Evolutionary conservation across 2,888 invertebrate species (phyloP), one percentile per base, ranked within the genome.

Genomic region (Pollenia angustigena): DNA sequence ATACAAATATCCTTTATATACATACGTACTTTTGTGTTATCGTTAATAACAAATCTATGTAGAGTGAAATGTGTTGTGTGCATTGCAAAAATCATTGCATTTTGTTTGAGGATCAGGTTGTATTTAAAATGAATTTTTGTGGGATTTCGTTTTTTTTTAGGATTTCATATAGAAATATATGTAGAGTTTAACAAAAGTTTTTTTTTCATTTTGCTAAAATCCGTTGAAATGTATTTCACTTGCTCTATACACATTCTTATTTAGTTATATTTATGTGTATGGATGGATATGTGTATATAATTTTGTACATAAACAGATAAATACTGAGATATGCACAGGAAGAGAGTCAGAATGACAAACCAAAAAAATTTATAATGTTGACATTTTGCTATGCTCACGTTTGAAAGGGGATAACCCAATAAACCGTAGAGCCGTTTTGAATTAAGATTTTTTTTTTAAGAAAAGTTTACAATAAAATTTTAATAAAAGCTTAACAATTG

Each of bases 11-110:
- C 16, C 46, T 48, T 11, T 72, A 42, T 52, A 42, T 69, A 56
- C 71, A 69, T 62, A 32, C 11, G 8, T 69, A 52, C 74, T 32
- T 64, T 32, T 64, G 44, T 75, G 75, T 86, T 87, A 87, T 88
- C 87, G 81, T 81, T 85, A 86, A 82, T 81, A 87, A 81, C 85
- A 86, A 86, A 88, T 87, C 88, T 86, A 82, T 85, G 78, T 62
- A n/a, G 18, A 69, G 69, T 66, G 75, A 82, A 71, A 87, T 23
- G 23, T 23, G 12, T 78, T 23, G 12, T 78, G 54, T 64, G 56
- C 42, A 79, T 76, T 62, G 7, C 14, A 48, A 81, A 81, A 78
- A 72, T 78, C 72, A 74, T 84, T 72, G 72, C 78, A 84, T 84
- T 64, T 64, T 72, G 71, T 83, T 32, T 32, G 32, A 32, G 32